Conservation (phyloP, 2,113 vertebrate genomes). For the Okapia johnstoni region DNA sequence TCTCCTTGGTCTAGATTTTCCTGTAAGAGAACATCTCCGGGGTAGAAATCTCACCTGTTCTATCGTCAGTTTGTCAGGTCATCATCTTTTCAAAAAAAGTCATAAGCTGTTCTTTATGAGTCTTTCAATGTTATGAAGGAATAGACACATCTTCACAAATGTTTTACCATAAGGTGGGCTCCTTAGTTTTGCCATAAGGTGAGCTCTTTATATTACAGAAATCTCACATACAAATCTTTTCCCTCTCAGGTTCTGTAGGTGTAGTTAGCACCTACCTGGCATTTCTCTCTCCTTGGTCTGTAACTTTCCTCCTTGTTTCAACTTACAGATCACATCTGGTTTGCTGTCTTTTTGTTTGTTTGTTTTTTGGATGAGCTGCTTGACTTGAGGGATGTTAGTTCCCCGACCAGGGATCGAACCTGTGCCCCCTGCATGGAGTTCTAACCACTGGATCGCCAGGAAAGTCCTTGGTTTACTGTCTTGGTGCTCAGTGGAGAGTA, state of each 20-base stretch:
- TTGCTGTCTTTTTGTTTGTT: neutral
- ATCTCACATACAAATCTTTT: neutral
- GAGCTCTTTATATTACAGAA: neutral
- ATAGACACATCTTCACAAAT: neutral
- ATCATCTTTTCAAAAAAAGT: neutral
- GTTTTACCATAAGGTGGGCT: neutral
- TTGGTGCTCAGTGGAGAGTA: neutral
- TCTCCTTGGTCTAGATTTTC: too few relatives aligned
- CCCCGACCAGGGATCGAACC: neutral
- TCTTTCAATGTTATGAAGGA: neutral
- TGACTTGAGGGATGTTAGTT: neutral
- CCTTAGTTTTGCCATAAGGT: neutral
- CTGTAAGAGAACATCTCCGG: too few relatives aligned
- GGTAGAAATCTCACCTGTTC: neutral
- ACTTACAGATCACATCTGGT: neutral
- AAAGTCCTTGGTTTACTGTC: neutral
- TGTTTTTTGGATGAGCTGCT: neutral
- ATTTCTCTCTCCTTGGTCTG: neutral
- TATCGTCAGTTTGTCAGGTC: neutral
- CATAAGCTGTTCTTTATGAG: too few relatives aligned
- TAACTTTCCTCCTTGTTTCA: neutral
- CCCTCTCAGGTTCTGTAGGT: neutral
- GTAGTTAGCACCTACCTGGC: neutral
- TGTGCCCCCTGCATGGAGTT: neutral
- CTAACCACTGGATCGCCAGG: neutral